Base-by-base conservation (phyloP, 2,113 vertebrate species). In the Meriones unguiculatus region DNA sequence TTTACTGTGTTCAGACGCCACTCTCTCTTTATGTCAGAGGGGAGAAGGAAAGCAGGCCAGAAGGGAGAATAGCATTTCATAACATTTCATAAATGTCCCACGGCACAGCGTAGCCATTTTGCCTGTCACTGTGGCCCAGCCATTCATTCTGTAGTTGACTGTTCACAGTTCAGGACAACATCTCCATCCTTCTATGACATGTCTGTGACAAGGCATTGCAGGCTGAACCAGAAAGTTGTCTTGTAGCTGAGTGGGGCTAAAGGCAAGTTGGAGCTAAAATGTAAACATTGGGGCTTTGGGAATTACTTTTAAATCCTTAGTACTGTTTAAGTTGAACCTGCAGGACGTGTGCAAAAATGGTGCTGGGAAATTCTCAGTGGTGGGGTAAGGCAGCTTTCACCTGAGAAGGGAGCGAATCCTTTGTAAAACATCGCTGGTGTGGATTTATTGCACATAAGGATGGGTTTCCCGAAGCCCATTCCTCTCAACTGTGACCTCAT, bases 311-410 rank as follows among this genome's bases (percentile, higher is more conserved):
- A 77, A 35, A 13, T 14, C 35, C 7, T 32, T 35, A 9, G 0
- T 5, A 1, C 3, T 89, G n/a, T 15, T 70, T 7, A 52, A 7
- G 5, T 18, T 18, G 72, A 81, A 77, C 41, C 15, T 22, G 41
- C 0, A 0, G 17, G 6, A 14, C 13, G 72, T 4, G 52, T 8
- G 15, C 46, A 25, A 54, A 86, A 57, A 6, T 3, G 62, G 12
- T 11, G 15, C 10, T 28, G 8, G 6, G 22, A 62, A 20, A 15
- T 28, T 46, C 77, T 59, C 72, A 4, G 84, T 2, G 30, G 50
- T 65, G 28, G 15, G 64, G 28, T 46, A 3, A 69, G 17, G 85
- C 30, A 35, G 46, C 30, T 14, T 30, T 20, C 9, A 3, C 64
- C 38, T 30, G 46, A 54, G 46, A n/a, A 87, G 32, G 62, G 28